Evolutionary conservation across 2,113 vertebrate species (phyloP).

Genomic region (Rhombomys opimus): DNA sequence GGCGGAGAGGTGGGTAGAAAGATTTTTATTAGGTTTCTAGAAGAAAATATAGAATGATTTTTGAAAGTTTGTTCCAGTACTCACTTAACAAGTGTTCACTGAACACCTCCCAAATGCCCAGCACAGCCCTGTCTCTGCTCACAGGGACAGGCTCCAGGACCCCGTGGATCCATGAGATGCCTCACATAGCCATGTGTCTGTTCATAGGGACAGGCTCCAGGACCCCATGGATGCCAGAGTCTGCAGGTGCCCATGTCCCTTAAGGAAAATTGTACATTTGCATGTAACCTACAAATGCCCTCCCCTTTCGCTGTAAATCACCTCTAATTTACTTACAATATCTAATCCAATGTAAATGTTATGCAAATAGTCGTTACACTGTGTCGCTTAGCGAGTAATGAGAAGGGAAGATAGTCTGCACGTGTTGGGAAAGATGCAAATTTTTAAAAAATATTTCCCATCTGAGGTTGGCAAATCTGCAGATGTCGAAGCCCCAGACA

Average conservation of each 20-base stretch:
- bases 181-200: fast-evolving
- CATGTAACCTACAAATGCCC: background rate
- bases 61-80: background rate
- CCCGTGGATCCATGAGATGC: background rate
- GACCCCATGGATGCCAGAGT: background rate
- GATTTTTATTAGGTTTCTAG: constrained; percentile 15
- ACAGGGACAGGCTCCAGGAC: too few relatives aligned
- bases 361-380: background rate
- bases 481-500: background rate
- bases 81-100: constrained; percentile 17
- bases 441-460: background rate
- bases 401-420: background rate
- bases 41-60: background rate
- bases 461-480: too few relatives aligned
- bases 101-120: background rate
- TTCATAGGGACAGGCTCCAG: background rate
- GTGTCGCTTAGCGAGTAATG: background rate
- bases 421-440: background rate
- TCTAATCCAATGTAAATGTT: background rate
- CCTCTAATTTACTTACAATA: background rate
- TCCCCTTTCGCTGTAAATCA: background rate
- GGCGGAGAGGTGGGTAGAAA: background rate
- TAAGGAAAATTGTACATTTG: background rate
- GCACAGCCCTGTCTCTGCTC: background rate
- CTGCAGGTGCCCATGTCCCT: background rate